Evolutionary conservation across 2,113 vertebrate species (phyloP).

Genomic region (Callionymus lyra): DNA sequence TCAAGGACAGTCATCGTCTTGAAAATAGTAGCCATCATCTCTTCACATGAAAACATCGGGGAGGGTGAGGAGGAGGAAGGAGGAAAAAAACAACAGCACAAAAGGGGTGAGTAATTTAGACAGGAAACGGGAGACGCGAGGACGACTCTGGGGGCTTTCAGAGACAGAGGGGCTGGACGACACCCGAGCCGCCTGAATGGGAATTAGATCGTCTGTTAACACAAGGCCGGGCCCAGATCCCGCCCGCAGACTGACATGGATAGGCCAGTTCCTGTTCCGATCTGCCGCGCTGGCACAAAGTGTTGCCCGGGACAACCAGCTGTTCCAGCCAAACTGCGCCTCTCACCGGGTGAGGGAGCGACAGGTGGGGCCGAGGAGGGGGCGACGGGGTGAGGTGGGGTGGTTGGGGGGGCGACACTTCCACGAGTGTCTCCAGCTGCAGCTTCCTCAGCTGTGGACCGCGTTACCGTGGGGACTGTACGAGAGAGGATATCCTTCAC

Average conservation of each 20-base stretch:
- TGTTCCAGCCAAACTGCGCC: slow-evolving; percentile 52
- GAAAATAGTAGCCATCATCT: slow-evolving; percentile 48
- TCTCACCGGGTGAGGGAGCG: slow-evolving; percentile 25
- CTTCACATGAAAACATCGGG: slow-evolving; percentile 35
- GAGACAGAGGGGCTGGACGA: slow-evolving; percentile 57
- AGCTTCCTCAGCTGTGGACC: too few species aligned
- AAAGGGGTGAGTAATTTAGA: slow-evolving; percentile 63
- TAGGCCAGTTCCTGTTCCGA: slow-evolving; percentile 60
- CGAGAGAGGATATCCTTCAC: too few species aligned
- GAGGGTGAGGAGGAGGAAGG: slow-evolving; percentile 16
- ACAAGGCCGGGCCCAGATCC: slow-evolving; percentile 62
- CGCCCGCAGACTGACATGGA: slow-evolving; percentile 56
- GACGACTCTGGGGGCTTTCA: slow-evolving; percentile 59
- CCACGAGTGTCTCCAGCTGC: too few species aligned
- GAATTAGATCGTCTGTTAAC: slow-evolving; percentile 64
- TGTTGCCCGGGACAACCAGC: slow-evolving; percentile 46
- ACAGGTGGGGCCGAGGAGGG: slow-evolving; percentile 52
- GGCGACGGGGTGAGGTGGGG: slow-evolving; percentile 18
- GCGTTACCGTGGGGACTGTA: too few species aligned
- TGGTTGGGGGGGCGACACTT: slow-evolving; percentile 1
- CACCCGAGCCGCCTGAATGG: slow-evolving; percentile 62
- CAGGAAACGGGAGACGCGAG: slow-evolving; percentile 62
- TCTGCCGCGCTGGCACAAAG: slow-evolving; percentile 49
- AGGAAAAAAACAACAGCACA: slow-evolving; percentile 44
- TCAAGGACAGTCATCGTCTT: slow-evolving; percentile 31